Conservation (phyloP, 2,888 invertebrate species). For the Cheilosia pagana region DNA sequence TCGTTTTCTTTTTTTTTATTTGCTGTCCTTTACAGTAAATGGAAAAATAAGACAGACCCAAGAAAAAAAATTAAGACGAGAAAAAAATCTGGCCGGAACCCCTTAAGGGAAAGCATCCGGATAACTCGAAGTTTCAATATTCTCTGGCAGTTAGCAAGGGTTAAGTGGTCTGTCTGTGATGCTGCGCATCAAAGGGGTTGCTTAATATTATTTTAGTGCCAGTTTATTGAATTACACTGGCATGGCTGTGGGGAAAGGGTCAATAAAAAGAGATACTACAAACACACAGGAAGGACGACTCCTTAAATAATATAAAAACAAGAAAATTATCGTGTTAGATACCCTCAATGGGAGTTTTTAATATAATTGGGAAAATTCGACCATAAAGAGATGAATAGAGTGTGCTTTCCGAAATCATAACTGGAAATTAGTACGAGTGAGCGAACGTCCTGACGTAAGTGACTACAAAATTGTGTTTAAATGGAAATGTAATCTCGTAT, state of each 20-base stretch:
- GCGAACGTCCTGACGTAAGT: too few species aligned
- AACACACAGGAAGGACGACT: not conserved
- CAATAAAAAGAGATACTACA: not conserved
- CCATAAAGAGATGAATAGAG: too few species aligned
- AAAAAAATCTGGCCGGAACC: conserved; percentile 16
- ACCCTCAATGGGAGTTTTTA: not conserved
- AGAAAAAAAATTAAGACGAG: not conserved
- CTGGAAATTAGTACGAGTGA: too few species aligned
- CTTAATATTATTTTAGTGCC: conserved; percentile 47
- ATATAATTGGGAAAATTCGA: not conserved
- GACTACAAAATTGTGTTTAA: too few species aligned
- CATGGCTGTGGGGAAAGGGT: conserved; percentile 18
- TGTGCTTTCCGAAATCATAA: too few species aligned
- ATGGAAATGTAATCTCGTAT: too few species aligned
- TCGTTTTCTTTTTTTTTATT: not conserved
- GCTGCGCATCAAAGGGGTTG: conserved; percentile 38
- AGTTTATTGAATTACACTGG: conserved; percentile 37
- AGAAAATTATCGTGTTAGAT: conserved; percentile 17
- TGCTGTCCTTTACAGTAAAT: not conserved
- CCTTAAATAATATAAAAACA: not conserved
- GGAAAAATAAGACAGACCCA: not conserved
- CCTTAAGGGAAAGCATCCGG: conserved; percentile 14
- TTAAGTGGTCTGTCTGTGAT: conserved; percentile 14
- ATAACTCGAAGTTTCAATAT: conserved; percentile 33
- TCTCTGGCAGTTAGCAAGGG: not conserved